These are phyloP conservation scores for Anabas testudineus DNA, from an alignment of 2,797 vertebrate species.

Conservation along the genomic window DNA sequence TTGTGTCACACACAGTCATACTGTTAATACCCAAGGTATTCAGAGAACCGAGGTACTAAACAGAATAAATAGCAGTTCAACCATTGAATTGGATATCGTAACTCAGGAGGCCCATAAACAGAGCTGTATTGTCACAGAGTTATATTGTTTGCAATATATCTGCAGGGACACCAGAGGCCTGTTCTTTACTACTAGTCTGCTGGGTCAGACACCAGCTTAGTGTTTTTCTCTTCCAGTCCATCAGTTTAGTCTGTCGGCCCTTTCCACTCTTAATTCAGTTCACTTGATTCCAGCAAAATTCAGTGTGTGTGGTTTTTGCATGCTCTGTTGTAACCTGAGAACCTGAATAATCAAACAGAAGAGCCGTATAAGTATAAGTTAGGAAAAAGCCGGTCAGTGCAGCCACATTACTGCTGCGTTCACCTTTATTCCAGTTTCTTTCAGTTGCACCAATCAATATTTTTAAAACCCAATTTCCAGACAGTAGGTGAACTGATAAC, in stretches of 20 bases:
- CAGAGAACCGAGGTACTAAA: slow-evolving; percentile 17
- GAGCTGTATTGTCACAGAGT: slow-evolving; percentile 23
- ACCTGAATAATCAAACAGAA: background rate
- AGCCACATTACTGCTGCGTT: background rate
- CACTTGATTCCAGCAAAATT: background rate
- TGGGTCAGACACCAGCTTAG: slow-evolving; percentile 6
- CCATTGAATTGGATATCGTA: slow-evolving; percentile 17
- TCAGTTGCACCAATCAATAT: background rate
- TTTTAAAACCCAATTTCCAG: too few species aligned
- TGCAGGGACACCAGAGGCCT: slow-evolving; percentile 12
- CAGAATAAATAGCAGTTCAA: slow-evolving; percentile 4
- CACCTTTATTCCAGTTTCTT: background rate
- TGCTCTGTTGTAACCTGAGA: background rate
- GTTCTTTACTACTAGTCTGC: slow-evolving; percentile 12
- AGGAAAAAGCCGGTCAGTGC: background rate
- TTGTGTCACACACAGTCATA: background rate
- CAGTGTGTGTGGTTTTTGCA: background rate
- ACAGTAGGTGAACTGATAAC: too few species aligned
- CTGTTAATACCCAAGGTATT: slow-evolving; percentile 14
- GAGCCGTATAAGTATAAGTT: too few species aligned
- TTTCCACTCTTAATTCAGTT: background rate
- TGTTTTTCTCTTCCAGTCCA: background rate
- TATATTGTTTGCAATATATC: slow-evolving; percentile 29
- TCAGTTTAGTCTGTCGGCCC: background rate
- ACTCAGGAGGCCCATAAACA: slow-evolving; percentile 27